Base-by-base conservation (phyloP, 2,888 invertebrate species). In the Meiosimyza decipiens region DNA sequence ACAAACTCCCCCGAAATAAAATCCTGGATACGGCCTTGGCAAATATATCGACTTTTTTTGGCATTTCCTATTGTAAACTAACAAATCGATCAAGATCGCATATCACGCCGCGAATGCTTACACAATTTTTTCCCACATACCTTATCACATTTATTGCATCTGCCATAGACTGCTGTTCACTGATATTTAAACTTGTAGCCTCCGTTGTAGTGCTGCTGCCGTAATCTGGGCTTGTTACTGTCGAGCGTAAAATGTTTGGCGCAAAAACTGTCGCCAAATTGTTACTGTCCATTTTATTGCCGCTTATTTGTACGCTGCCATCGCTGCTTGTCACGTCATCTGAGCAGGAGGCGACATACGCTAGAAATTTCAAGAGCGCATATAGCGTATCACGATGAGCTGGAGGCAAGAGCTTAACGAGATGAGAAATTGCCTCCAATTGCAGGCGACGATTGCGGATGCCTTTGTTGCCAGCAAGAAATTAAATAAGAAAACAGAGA, bases 191-290 rank as follows among this genome's bases (percentile, higher is more conserved):
- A 28, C 28, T 28, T 28, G 28, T 28, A 2, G 28, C 28, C 28
- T 28, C 28, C 28, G 4, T 28, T 3, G 28, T 28, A 28, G 2
- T 28, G n/a, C 66, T 75, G 47, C 74, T 78, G 13, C 47, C 47
- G 15, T n/a, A 12, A 3, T 49, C 28, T 16, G 62, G 18, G 51
- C n/a, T 12, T 57, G 40, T 40, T 13, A 73, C 18, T 78, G 92
- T 91, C 81, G 91, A 92, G 82, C 96, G 95, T 71, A 98, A 90
- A 80, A 98, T 94, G 82, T 97, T 98, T 0, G 98, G 98, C 2
- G 97, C 97, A 86, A 98, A 96, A 54, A 98, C 91, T 0, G 96
- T 97, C 0, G 98, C 97, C 76, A 98, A 88, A 86, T 97, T 98
- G 69, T 92, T 93, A 60, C 94, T 92, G 86, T 97, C 95, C 98